Base-by-base conservation (phyloP, 2,113 vertebrate species). In the Peromyscus leucopus region DNA sequence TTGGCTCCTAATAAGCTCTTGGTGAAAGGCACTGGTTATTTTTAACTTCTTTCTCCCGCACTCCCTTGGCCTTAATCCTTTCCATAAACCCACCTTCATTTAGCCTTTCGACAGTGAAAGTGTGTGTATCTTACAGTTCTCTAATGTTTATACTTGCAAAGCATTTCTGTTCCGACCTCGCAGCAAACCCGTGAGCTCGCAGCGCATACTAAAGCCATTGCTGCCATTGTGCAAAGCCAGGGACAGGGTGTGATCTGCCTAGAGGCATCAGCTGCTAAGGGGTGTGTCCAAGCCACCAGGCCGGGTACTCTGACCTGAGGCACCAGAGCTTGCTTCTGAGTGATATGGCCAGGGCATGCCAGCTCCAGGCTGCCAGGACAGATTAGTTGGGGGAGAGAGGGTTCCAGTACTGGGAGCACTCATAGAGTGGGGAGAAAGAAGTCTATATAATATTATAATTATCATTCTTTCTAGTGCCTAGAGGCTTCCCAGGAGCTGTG, bases 1-100 rank as follows among this genome's bases (percentile, higher is more conserved):
- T 84, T 96, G 98, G 94, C 97, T 96, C 89, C 93, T 87, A 91
- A 96, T 79, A 96, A 95, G 83, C 90, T 59, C 89, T 96, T 96
- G 93, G 94, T 97, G 93, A 97, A 97, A 97, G 85, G 89, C 74
- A 82, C 83, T 91, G 85, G 96, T 97, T 98, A 98, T 98, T 97
- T 98, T 98, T 97, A 97, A 96, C 96, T 89, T 96, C 93, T 79
- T 96, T 96, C 91, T 96, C 97, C 94, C 85, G 89, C 36, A 13
- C 93, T 26, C 59, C 93, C 78, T 42, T 42, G 42, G 42, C 42
- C 42, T 96, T 96, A 94, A 97, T 89, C 93, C 59, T 61, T 74
- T 83, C 89, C 31, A 33, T 46, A 89, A 95, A 95, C 71, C 65
- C 82, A 96, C 93, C 89, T 96, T 93, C 69, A 11, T 72, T 84